Percentiles rank a stretch among this genome's conserved stretches.
These are phyloP conservation scores for Cerastis leucographa DNA, from an alignment of 2,888 invertebrate species.

Conservation along the genomic window DNA sequence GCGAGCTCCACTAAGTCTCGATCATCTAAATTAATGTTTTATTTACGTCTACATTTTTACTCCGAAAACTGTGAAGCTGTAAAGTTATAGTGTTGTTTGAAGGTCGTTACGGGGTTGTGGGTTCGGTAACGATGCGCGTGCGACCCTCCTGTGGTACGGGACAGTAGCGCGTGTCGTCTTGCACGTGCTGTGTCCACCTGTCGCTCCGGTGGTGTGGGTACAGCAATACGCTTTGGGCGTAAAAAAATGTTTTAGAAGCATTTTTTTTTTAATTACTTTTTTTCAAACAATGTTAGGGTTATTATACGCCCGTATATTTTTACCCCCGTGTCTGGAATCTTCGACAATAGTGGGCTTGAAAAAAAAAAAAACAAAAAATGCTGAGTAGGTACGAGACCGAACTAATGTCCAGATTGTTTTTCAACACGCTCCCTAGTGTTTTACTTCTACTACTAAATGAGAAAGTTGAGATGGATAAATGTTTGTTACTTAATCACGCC, in stretches of 20 bases:
- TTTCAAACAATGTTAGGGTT: too few species aligned
- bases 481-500: too few species aligned
- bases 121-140: conserved; percentile 28
- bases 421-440: too few species aligned
- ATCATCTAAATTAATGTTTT: conserved; percentile 70
- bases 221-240: neutral
- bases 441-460: too few species aligned
- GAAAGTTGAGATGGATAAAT: too few species aligned
- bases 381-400: too few species aligned
- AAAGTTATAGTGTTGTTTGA: conserved; percentile 55
- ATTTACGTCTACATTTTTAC: conserved; percentile 69
- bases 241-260: conserved; percentile 27
- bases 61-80: conserved; percentile 45
- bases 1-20: conserved; percentile 65
- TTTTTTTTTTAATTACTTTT: too few species aligned
- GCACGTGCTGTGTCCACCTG: conserved; percentile 64
- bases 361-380: too few species aligned
- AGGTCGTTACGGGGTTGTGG: conserved; percentile 65
- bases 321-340: too few species aligned
- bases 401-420: too few species aligned
- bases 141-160: conserved; percentile 20
- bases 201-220: conserved; percentile 21
- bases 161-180: conserved; percentile 47
- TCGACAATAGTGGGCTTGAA: too few species aligned
- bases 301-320: too few species aligned